A percentile compares a stretch with the other conserved stretches of the same genome.
Evolutionary conservation across 2,113 vertebrate genomes (phyloP).

Genomic region (Dascyllus trimaculatus): DNA sequence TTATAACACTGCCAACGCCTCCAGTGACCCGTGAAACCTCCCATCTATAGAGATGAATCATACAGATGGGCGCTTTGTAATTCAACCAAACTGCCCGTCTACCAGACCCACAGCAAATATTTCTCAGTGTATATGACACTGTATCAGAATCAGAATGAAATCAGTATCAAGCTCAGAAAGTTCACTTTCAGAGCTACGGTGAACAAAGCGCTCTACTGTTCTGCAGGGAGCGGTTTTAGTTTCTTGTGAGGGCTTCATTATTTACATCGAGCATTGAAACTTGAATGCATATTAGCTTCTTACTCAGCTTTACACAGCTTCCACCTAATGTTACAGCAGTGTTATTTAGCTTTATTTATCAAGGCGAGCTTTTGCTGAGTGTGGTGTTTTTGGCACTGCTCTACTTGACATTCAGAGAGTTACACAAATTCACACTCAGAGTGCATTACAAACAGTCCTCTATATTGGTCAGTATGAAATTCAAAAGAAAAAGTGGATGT

Average conservation of each 20-base stretch:
- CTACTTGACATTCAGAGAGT: slow-evolving; percentile 65
- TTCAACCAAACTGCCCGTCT: slow-evolving; percentile 56
- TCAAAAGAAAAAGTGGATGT: slow-evolving; percentile 38
- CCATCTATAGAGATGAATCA: slow-evolving; percentile 79
- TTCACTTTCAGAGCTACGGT: neutral
- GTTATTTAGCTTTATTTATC: slow-evolving; percentile 48
- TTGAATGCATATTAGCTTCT: slow-evolving; percentile 1
- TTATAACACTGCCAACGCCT: slow-evolving; percentile 74
- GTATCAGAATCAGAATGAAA: slow-evolving; percentile 41
- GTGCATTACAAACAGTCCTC: slow-evolving; percentile 45
- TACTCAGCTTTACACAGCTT: slow-evolving; percentile 24
- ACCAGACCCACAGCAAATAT: slow-evolving; percentile 52
- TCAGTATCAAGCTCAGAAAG: slow-evolving; percentile 8
- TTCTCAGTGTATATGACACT: slow-evolving; percentile 27
- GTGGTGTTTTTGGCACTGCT: slow-evolving; percentile 26
- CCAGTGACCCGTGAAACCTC: slow-evolving; percentile 77
- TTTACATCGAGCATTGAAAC: slow-evolving; percentile 7
- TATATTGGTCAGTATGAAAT: slow-evolving; percentile 34
- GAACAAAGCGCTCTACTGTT: neutral
- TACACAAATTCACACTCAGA: slow-evolving; percentile 38
- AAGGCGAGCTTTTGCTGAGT: slow-evolving; percentile 47
- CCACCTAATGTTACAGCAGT: slow-evolving; percentile 15
- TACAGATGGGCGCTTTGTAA: slow-evolving; percentile 69
- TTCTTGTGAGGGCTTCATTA: slow-evolving; percentile 24
- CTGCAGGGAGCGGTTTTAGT: neutral